Conservation (phyloP, 2,888 invertebrate species). For the Plebejus melissa region DNA sequence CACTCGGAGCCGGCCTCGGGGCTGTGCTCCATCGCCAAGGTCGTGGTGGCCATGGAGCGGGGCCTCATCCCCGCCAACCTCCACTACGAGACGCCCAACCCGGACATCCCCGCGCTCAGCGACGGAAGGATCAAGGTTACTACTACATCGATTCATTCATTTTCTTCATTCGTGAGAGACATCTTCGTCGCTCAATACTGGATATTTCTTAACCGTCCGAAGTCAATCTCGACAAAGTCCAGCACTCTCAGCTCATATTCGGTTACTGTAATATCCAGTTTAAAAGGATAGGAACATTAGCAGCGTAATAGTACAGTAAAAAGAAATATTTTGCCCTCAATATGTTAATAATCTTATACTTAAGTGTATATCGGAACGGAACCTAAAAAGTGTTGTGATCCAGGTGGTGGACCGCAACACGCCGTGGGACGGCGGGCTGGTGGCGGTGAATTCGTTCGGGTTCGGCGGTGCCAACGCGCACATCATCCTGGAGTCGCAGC, state of each 20-base stretch:
- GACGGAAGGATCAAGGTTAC: conserved; percentile 91
- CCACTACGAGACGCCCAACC: conserved; percentile 92
- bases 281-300: too few relatives aligned
- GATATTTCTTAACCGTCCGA: too few relatives aligned
- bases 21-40: conserved; percentile 93
- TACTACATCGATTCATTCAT: not conserved
- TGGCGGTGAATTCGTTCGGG: conserved; percentile 97
- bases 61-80: conserved; percentile 94
- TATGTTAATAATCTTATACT: too few relatives aligned
- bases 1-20: conserved; percentile 97
- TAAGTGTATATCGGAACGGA: too few relatives aligned
- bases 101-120: conserved; percentile 92
- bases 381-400: not conserved
- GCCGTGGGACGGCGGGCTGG: conserved; percentile 93
- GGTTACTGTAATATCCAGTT: too few relatives aligned
- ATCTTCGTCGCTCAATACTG: too few relatives aligned
- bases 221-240: too few relatives aligned
- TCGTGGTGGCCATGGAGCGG: conserved; percentile 94
- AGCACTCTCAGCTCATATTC: too few relatives aligned
- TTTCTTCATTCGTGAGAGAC: not conserved
- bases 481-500: conserved; percentile 88
- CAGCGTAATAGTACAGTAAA: too few relatives aligned
- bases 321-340: too few relatives aligned
- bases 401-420: conserved; percentile 89
- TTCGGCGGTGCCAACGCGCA: conserved; percentile 99